Conservation (phyloP, 1,140 invertebrate genomes). For the Lepidostoma basale region DNA sequence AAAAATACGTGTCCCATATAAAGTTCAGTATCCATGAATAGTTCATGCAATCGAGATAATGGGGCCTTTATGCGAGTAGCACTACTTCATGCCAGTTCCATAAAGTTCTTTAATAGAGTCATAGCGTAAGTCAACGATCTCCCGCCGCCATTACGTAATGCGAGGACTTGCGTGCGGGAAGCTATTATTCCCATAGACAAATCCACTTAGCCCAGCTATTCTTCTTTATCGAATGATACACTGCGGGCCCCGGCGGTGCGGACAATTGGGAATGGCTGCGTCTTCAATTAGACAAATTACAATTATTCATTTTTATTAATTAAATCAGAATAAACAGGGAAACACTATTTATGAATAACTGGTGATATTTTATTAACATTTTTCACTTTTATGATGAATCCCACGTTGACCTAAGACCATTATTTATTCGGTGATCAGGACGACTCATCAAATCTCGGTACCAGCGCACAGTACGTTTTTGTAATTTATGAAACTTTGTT, state of each 20-base stretch:
- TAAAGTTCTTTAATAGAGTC: conserved; percentile 10
- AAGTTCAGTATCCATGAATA: not conserved
- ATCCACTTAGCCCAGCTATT: not conserved
- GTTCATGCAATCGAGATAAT: conserved; percentile 11
- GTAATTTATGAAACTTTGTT: too few relatives aligned
- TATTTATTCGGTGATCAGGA: too few relatives aligned
- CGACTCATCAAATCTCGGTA: too few relatives aligned
- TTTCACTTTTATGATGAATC: too few relatives aligned
- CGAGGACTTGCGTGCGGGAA: conserved; percentile 6
- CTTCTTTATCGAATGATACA: not conserved
- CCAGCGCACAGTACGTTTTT: too few relatives aligned
- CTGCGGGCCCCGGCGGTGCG: not conserved
- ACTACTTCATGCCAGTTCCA: conserved; percentile 2
- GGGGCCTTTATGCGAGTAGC: not conserved
- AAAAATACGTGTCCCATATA: not conserved
- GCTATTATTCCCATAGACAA: not conserved
- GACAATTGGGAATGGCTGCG: not conserved
- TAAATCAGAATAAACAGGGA: too few relatives aligned
- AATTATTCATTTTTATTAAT: too few relatives aligned
- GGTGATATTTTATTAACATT: too few relatives aligned
- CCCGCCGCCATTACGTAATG: not conserved
- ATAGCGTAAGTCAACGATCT: not conserved
- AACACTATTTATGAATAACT: too few relatives aligned
- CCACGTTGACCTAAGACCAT: too few relatives aligned
- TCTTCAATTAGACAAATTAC: not conserved